These are phyloP conservation scores for Baryphthengus martii DNA, from an alignment of 2,113 vertebrate species.

Conservation along the genomic window DNA sequence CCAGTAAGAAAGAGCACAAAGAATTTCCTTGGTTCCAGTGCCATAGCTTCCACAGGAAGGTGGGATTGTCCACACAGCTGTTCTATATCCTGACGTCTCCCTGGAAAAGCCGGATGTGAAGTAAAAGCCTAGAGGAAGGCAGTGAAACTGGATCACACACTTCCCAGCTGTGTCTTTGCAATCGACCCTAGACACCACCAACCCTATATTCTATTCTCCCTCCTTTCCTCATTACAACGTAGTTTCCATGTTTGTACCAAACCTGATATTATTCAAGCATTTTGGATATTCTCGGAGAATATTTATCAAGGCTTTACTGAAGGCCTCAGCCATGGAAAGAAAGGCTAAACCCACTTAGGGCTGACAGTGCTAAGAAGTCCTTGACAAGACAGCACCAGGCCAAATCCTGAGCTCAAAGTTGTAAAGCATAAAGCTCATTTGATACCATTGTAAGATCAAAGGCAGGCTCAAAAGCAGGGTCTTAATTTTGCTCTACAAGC, in stretches of 20 bases:
- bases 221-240: rapidly evolving
- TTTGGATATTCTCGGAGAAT: not conserved
- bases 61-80: not conserved
- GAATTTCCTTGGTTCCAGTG: not conserved
- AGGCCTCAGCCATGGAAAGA: not conserved
- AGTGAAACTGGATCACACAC: not conserved
- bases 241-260: not conserved
- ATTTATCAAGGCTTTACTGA: not conserved
- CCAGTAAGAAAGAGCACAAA: not conserved
- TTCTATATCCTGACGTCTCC: not conserved
- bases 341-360: not conserved
- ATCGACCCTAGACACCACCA: not conserved
- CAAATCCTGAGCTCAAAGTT: not conserved
- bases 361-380: not conserved
- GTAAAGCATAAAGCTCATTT: not conserved
- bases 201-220: not conserved
- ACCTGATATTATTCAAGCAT: not conserved
- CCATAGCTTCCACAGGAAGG: not conserved
- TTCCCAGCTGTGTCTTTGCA: not conserved
- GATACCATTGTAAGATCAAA: not conserved
- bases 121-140: not conserved
- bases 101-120: not conserved
- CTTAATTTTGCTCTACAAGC: not conserved
- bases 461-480: not conserved
- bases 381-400: not conserved